Conservation (phyloP, 2,888 invertebrate species). For the Nipponacmea schrenckii region DNA sequence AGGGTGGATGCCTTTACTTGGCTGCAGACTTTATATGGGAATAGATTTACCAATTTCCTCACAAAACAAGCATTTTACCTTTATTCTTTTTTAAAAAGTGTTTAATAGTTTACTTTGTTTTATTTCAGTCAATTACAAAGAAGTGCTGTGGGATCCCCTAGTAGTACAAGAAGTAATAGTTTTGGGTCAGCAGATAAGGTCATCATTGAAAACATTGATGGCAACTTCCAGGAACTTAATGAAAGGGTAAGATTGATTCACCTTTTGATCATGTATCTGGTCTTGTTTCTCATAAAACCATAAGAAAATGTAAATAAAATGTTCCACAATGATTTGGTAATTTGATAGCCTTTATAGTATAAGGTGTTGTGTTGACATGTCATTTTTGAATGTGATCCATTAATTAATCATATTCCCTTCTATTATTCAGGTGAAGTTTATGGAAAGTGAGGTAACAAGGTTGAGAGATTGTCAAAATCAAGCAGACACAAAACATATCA, state of each 20-base stretch:
- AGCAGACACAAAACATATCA: slow-evolving; percentile 84
- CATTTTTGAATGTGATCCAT: too few species aligned
- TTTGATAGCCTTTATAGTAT: background rate
- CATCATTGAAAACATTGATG: slow-evolving; percentile 85
- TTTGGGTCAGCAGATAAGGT: slow-evolving; percentile 74
- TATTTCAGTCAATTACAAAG: slow-evolving; percentile 34
- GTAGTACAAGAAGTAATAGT: slow-evolving; percentile 37
- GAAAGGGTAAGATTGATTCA: slow-evolving; percentile 79
- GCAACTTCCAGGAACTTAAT: slow-evolving; percentile 74
- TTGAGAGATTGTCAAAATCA: slow-evolving; percentile 88
- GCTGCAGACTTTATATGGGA: too few species aligned
- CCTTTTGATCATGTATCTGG: background rate
- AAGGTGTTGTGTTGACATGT: background rate
- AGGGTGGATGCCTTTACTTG: too few species aligned
- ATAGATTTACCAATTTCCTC: too few species aligned
- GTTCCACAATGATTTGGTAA: too few species aligned
- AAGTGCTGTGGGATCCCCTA: slow-evolving; percentile 33
- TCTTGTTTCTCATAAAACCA: too few species aligned
- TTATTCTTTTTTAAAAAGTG: too few species aligned
- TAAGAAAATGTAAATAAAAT: too few species aligned
- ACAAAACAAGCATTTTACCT: too few species aligned
- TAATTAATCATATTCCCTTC: too few species aligned
- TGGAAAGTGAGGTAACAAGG: slow-evolving; percentile 91
- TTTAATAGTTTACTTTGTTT: too few species aligned
- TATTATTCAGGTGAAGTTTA: slow-evolving; percentile 81